Conservation (phyloP, 1,140 invertebrate genomes). For the Brachystomella parvula region DNA sequence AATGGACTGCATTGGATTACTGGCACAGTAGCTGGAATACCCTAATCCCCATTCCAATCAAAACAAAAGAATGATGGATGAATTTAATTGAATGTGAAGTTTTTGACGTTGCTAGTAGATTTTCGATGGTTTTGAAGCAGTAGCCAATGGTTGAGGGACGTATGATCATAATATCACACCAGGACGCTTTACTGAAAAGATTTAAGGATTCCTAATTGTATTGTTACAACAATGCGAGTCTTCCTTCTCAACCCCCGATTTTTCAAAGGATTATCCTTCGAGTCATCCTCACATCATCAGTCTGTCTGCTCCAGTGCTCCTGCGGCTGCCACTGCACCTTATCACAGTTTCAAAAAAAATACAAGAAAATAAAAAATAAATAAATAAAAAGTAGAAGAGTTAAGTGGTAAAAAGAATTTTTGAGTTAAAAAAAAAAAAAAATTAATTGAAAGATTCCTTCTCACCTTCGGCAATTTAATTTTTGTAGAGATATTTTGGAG, state of each 20-base stretch:
- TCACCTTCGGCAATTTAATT: constrained; percentile 13
- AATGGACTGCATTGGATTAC: background rate
- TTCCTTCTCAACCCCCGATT: no score
- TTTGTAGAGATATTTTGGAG: background rate
- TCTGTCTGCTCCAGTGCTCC: background rate
- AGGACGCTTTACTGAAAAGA: background rate
- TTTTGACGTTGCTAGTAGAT: background rate
- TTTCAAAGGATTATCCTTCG: no score
- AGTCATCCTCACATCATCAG: constrained; percentile 8
- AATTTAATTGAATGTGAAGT: background rate
- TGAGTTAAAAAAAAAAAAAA: constrained; percentile 6
- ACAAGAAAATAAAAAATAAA: background rate
- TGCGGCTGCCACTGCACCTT: background rate
- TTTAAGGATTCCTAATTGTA: background rate
- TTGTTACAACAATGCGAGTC: background rate
- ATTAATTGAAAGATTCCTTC: constrained; percentile 21
- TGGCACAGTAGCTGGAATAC: background rate
- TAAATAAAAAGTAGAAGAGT: background rate
- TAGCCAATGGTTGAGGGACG: background rate
- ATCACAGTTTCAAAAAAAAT: no score
- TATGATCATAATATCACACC: constrained; percentile 1
- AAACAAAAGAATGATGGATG: constrained; percentile 7
- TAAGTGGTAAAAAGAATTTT: constrained; percentile 8
- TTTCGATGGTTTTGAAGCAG: background rate
- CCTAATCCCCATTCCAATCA: background rate